Evolutionary conservation across 2,888 invertebrate genomes (phyloP).

Genomic region (Synergus itoensis): DNA sequence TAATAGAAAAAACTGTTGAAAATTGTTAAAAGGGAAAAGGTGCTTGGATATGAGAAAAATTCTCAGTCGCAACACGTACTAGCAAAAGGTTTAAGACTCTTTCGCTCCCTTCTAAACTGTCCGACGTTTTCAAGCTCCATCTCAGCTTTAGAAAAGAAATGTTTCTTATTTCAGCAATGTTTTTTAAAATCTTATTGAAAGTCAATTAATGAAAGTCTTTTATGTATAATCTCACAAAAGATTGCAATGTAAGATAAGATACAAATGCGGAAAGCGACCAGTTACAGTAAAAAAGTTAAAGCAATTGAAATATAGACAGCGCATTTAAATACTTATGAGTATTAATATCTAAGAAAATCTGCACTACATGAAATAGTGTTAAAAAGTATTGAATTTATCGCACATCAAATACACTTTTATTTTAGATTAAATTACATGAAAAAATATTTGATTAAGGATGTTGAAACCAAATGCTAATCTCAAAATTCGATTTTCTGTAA

Average conservation of each 20-base stretch:
- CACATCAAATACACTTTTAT: neutral
- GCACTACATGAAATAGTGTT: neutral
- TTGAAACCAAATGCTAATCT: too few relatives aligned
- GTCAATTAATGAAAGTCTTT: neutral
- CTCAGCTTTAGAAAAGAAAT: slow-evolving; percentile 5
- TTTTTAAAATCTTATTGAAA: neutral
- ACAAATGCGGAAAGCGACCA: neutral
- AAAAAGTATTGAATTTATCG: neutral
- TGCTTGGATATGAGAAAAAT: slow-evolving; percentile 16
- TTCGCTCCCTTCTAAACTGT: slow-evolving; percentile 1
- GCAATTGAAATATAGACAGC: neutral
- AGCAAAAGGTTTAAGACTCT: slow-evolving; percentile 19
- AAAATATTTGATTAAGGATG: neutral
- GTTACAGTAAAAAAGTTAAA: neutral
- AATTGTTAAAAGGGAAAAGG: slow-evolving; percentile 11
- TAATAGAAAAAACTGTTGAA: slow-evolving; percentile 1
- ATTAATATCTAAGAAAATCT: neutral
- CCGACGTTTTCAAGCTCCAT: neutral
- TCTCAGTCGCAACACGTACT: slow-evolving; percentile 18
- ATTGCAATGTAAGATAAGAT: neutral
- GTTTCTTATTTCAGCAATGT: neutral
- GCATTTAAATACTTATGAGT: neutral
- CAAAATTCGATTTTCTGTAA: too few relatives aligned
- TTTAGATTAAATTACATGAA: neutral
- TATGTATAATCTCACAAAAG: neutral